phyloP scores from a whole-genome alignment of 2,113 vertebrate genomes.

The Hipposideros armiger region DNA sequence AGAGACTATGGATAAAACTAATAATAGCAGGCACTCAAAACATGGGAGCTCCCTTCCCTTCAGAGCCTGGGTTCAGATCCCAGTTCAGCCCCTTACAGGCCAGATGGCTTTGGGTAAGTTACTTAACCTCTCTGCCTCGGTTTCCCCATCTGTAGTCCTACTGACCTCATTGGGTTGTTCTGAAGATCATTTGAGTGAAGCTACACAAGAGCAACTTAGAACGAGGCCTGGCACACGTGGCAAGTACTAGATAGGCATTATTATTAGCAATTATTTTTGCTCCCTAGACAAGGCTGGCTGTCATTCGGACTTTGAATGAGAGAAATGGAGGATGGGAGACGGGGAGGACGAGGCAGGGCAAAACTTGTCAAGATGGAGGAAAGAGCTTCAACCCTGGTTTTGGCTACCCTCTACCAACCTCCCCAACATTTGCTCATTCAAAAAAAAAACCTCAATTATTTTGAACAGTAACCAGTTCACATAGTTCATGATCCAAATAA shows the following conservation, averaged over 20 bases:
- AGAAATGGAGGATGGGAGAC: background rate
- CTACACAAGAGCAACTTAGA: background rate
- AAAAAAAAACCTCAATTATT: background rate
- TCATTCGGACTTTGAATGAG: background rate
- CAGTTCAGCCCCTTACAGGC: background rate
- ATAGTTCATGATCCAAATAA: background rate
- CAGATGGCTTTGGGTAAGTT: background rate
- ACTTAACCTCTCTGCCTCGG: background rate
- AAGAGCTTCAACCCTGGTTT: background rate
- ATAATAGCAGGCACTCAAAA: background rate
- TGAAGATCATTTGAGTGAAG: background rate
- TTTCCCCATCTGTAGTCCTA: background rate
- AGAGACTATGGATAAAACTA: background rate
- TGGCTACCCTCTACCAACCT: background rate
- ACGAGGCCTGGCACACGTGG: accelerated
- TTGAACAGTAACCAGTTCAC: background rate
- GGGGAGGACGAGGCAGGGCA: background rate
- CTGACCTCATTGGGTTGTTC: background rate
- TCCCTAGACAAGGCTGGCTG: slow-evolving; percentile 2
- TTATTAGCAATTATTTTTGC: background rate
- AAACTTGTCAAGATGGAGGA: background rate
- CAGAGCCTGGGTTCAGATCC: background rate
- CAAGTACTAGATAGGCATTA: background rate
- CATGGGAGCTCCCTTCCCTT: background rate
- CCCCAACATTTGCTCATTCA: background rate